A percentile compares a stretch with the other conserved stretches of the same genome.
Conservation (phyloP, 1,140 invertebrate species). For the Panagrolaimus sp. region DNA sequence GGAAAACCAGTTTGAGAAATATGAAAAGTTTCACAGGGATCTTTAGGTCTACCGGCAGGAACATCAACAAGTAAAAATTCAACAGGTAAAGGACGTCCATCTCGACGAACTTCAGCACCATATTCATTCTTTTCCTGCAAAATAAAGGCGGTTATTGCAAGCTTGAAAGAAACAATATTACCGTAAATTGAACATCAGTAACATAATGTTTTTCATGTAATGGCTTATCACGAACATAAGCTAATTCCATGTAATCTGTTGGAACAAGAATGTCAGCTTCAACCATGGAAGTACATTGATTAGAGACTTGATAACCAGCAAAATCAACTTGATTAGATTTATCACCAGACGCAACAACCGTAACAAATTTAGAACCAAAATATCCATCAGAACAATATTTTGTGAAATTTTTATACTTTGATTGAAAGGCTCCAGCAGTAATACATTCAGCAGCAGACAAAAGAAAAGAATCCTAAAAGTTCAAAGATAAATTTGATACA, state of each 20-base stretch:
- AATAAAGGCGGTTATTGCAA: background rate
- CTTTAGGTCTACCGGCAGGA: conserved; percentile 79
- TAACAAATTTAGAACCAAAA: conserved; percentile 98
- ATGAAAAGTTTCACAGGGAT: conserved; percentile 40
- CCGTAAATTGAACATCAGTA: conserved; percentile 98
- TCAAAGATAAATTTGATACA: too few species aligned
- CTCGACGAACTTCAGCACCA: conserved; percentile 86
- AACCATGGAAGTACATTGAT: conserved; percentile 94
- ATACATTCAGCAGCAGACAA: conserved; percentile 96
- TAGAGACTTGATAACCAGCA: conserved; percentile 97
- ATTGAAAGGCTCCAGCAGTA: conserved; percentile 89
- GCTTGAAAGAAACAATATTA: conserved; percentile 59
- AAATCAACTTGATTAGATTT: conserved; percentile 79
- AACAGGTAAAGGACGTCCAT: conserved; percentile 87
- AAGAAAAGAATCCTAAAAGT: conserved; percentile 73
- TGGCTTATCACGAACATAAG: conserved; percentile 81
- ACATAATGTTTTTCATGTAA: conserved; percentile 82
- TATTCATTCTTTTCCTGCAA: conserved; percentile 88
- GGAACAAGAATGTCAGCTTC: conserved; percentile 86
- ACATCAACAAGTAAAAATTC: conserved; percentile 95
- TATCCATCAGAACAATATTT: conserved; percentile 77
- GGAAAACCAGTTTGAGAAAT: conserved; percentile 29
- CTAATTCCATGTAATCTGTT: conserved; percentile 88
- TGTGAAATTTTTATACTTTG: conserved; percentile 82
- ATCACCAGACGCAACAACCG: conserved; percentile 89